A percentile compares a stretch with the other conserved stretches of the same genome.
phyloP scores from a whole-genome alignment of 2,888 invertebrate genomes.

The Phragmatobia fuliginosa region DNA sequence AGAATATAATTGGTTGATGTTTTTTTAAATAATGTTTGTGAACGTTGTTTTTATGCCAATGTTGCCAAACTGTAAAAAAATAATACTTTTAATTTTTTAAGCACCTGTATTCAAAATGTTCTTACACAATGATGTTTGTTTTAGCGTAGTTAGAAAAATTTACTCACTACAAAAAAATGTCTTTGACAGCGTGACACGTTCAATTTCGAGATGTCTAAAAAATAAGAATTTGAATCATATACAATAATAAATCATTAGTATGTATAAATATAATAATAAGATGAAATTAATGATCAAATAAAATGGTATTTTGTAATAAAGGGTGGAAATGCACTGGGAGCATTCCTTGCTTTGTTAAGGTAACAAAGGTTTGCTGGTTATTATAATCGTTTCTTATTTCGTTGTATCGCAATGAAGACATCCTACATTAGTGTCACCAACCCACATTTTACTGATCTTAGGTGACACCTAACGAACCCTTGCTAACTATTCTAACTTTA shows the following conservation, averaged over 20 bases:
- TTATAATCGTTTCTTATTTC: neutral
- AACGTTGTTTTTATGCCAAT: conserved; percentile 26
- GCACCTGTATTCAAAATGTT: neutral
- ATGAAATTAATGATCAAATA: conserved; percentile 17
- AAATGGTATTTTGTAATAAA: conserved; percentile 11
- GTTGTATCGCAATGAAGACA: neutral
- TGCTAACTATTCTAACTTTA: no score
- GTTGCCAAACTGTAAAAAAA: conserved; percentile 34
- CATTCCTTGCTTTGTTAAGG: neutral
- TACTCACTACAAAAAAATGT: conserved; percentile 24
- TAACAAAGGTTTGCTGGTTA: neutral
- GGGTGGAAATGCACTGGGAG: conserved; percentile 1
- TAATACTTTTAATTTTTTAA: conserved; percentile 16
- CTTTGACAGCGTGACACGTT: conserved; percentile 45
- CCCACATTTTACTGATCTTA: no score
- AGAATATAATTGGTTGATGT: conserved; percentile 45
- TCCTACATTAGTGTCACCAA: neutral
- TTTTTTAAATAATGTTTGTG: conserved; percentile 29
- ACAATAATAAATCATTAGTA: conserved; percentile 30
- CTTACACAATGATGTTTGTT: conserved; percentile 13
- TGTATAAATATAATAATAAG: conserved; percentile 11
- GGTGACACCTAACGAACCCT: no score
- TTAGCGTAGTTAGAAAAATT: conserved; percentile 15
- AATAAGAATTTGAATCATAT: conserved; percentile 25
- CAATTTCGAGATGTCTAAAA: conserved; percentile 23